These are phyloP conservation scores for Lineus longissimus DNA, from an alignment of 1,140 invertebrate genomes.

Conservation along the genomic window DNA sequence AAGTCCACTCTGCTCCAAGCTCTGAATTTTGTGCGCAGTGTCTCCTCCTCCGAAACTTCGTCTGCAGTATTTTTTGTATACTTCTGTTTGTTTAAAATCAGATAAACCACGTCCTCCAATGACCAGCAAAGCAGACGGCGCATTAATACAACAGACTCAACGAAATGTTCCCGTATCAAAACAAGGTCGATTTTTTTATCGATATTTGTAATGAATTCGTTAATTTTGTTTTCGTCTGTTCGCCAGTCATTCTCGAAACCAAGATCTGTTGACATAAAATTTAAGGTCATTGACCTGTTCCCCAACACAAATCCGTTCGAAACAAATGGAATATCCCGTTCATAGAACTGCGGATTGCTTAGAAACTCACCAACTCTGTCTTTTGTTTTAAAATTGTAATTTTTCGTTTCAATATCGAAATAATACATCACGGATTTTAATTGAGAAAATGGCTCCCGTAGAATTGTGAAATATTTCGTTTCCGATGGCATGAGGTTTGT, in stretches of 20 bases:
- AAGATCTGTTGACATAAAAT: background rate
- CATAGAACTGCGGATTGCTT: background rate
- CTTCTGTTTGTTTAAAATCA: background rate
- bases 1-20: constrained; percentile 38
- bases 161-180: background rate
- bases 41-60: background rate
- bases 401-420: background rate
- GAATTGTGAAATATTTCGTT: constrained; percentile 14
- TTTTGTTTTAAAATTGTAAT: background rate
- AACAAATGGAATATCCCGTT: no score
- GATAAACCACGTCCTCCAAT: background rate
- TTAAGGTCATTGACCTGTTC: background rate
- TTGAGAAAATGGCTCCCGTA: constrained; percentile 22
- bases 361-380: background rate
- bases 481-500: constrained; percentile 14
- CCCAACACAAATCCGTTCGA: no score
- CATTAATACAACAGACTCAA: background rate
- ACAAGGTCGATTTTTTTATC: background rate
- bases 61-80: no score
- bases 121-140: background rate
- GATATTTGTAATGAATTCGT: background rate
- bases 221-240: background rate
- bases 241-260: background rate
- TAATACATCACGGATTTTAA: constrained; percentile 20
- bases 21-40: constrained; percentile 11